Evolutionary conservation across 92 coral and sea anemone genomes (phyloP), one percentile per base, ranked within the genome.

Genomic region (Parazoanthus darwini): DNA sequence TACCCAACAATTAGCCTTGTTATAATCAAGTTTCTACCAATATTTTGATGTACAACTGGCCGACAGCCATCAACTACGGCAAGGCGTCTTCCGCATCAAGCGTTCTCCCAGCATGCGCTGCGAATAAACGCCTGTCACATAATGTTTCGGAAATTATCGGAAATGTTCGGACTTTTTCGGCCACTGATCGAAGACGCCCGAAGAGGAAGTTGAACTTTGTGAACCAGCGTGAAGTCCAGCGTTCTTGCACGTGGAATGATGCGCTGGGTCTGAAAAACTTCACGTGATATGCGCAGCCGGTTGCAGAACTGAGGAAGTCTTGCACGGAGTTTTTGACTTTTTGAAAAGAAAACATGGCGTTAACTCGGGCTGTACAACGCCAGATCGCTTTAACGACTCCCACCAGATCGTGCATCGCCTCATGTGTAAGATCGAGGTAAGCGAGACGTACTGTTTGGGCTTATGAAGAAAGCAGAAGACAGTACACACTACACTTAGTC

Each of bases 71-170:
- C 90, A 82, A 91, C 93, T 74, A 81, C 93, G 90, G 93, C 93
- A 87, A 91, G 93, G 93, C 93, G 93, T 87, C 90, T 87, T 88
- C 90, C 85, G 74, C 80, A 35, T 22, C 71, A 82, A 82, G 90
- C 80, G 76, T 88, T 76, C 22, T 71, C 85, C 93, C 93, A 82
- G 79, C 58, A 91, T 77, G 50, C 90, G 20, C 46, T 77, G 88
- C 90, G 80, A 67, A 50, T 77, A 85, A 82, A 91, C 93, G 90
- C 93, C 93, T 91, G 81, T 84, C 87, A 84, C 79, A 71, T 84
- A 71, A 70, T 84, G 79, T 84, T 48, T 84, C 87, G 87, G 87
- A 72, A 46, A 22, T 70, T 13, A 0, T 71, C 79, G 87, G 87
- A 70, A 11, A 10, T 43, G 9, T 76, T 76, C 82, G 82, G 82